Evolutionary conservation across 2,797 vertebrate genomes (phyloP).

Genomic region (Anguilla marmorata): DNA sequence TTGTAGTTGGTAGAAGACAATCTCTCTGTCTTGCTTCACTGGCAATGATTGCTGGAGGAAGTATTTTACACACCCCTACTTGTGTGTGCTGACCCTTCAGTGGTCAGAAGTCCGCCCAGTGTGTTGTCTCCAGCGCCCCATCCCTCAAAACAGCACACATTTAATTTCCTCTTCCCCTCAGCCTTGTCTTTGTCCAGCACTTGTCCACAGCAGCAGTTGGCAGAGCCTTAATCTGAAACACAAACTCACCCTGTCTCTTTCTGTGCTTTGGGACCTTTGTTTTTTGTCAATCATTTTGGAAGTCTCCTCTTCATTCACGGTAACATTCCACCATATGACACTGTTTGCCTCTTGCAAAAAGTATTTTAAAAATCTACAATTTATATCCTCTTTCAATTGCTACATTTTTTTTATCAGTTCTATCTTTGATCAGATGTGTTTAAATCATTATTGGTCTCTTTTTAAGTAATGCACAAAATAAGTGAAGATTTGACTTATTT

Average conservation of each 20-base stretch:
- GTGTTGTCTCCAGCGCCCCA: slow-evolving; percentile 24
- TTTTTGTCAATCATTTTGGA: slow-evolving; percentile 60
- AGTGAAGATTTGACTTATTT: slow-evolving; percentile 36
- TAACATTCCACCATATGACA: slow-evolving; percentile 50
- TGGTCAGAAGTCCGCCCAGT: slow-evolving; percentile 42
- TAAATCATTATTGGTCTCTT: not conserved
- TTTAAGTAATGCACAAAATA: not conserved
- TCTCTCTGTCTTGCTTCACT: not conserved
- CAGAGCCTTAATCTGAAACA: slow-evolving; percentile 76
- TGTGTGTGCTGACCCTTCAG: slow-evolving; percentile 55
- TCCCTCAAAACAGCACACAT: slow-evolving; percentile 67
- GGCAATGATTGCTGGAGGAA: not conserved
- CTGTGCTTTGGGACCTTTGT: slow-evolving; percentile 50
- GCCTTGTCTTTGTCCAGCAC: slow-evolving; percentile 66
- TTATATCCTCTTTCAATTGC: slow-evolving; percentile 19
- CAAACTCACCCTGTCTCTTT: slow-evolving; percentile 64
- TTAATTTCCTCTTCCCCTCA: slow-evolving; percentile 78
- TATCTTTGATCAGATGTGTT: not conserved
- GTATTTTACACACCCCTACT: slow-evolving; percentile 13
- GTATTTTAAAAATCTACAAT: not conserved
- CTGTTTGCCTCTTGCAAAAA: slow-evolving; percentile 49
- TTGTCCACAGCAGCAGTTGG: slow-evolving; percentile 54
- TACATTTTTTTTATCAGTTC: not conserved
- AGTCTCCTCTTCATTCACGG: slow-evolving; percentile 48
- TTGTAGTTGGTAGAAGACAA: not conserved